Evolutionary conservation across 2,113 vertebrate genomes (phyloP).

Genomic region (Ammodytes dubius): DNA sequence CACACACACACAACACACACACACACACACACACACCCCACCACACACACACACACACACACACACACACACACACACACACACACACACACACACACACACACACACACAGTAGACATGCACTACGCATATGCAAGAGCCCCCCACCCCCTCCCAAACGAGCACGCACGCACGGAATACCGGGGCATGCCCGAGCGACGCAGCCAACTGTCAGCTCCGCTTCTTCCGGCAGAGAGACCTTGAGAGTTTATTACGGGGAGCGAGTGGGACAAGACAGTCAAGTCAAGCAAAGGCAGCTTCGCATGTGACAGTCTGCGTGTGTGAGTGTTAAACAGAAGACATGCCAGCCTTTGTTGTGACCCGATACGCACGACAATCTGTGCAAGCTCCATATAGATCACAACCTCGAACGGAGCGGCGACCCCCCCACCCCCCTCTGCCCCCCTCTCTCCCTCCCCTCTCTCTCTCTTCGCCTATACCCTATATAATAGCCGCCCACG

Average conservation of each 20-base stretch:
- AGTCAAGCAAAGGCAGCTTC: slow-evolving; percentile 28
- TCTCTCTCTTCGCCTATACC: neutral
- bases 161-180: slow-evolving; percentile 74
- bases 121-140: slow-evolving; percentile 46
- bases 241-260: slow-evolving; percentile 60
- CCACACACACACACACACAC: slow-evolving; percentile 12
- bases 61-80: neutral
- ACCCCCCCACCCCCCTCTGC: slow-evolving; percentile 39
- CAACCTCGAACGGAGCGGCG: slow-evolving; percentile 33
- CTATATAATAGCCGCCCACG: slow-evolving; percentile 58
- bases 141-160: slow-evolving; percentile 9
- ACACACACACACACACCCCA: neutral
- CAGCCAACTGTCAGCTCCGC: slow-evolving; percentile 71
- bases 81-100: neutral
- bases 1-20: neutral
- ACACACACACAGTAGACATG: slow-evolving; percentile 11
- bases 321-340: slow-evolving; percentile 37
- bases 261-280: slow-evolving; percentile 34
- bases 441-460: slow-evolving; percentile 18
- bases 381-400: slow-evolving; percentile 50
- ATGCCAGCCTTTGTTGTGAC: slow-evolving; percentile 62
- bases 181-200: slow-evolving; percentile 78
- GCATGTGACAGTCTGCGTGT: slow-evolving; percentile 64
- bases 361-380: slow-evolving; percentile 66
- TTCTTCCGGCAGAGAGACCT: slow-evolving; percentile 71